Conservation (phyloP, 2,113 vertebrate species). For the Corythornis vintsioides region DNA sequence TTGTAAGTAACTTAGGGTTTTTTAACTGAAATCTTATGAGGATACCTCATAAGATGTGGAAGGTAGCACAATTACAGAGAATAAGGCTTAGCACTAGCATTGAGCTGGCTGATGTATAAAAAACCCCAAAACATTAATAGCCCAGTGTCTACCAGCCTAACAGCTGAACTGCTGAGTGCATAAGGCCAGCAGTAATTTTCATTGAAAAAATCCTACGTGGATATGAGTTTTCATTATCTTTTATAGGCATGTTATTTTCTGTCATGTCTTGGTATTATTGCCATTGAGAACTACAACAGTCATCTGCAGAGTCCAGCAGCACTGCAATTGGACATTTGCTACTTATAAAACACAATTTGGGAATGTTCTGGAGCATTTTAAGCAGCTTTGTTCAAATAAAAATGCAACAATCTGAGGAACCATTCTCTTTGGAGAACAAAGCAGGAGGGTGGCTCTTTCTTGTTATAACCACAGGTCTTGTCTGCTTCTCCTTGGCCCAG, state of each 20-base stretch:
- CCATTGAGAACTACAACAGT: conserved; percentile 24
- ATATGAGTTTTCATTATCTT: not conserved
- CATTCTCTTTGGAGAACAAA: not conserved
- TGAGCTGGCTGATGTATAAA: not conserved
- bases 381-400: conserved; percentile 32
- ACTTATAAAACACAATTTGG: conserved; percentile 15
- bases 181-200: not conserved
- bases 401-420: not conserved
- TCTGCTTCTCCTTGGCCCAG: not conserved
- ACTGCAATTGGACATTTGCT: conserved; percentile 47
- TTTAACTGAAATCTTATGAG: not conserved
- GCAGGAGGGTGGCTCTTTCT: not conserved
- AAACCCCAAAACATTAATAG: not conserved
- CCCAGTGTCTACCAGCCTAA: not conserved
- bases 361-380: not conserved
- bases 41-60: not conserved
- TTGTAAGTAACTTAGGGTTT: not conserved
- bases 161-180: not conserved
- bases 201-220: not conserved
- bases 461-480: not conserved
- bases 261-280: not conserved
- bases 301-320: conserved; percentile 30
- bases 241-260: conserved; percentile 19
- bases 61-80: not conserved
- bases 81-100: not conserved